Base-by-base conservation (phyloP, 2,113 vertebrate genomes). In the Prionailurus bengalensis region DNA sequence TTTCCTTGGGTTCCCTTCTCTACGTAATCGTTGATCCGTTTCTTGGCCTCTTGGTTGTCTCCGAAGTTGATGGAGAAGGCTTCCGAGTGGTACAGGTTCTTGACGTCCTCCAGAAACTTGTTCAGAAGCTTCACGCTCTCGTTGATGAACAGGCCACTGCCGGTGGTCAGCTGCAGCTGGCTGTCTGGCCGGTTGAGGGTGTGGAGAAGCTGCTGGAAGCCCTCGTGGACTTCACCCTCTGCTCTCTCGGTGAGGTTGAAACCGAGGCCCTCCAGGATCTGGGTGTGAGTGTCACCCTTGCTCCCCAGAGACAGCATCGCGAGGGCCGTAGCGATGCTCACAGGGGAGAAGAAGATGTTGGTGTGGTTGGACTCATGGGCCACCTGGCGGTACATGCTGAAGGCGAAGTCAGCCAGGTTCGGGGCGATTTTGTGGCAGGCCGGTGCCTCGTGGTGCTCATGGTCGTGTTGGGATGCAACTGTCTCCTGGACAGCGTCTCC, bases 391-490 rank as follows among this genome's bases (percentile, higher is more conserved):
- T 99, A 99, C 58, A 99, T 92, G 7, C 97, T 61, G 92, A 99
- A 98, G 25, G 98, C 98, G 63, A 99, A 99, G 88, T 99, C 97
- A 10, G 98, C 98, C 68, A 99, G 99, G 96, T 98, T 99, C 0
- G 91, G 74, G 82, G 84, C 0, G 0, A 87, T 97, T 42, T 91
- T 73, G 33, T 94, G 63, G 21, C 25, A 33, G 36, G 51, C 19
- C 4, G 21, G 9, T 6, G 48, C 45, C 4, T 68, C 33, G 13
- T n/a, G 66, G 2, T 21, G 33, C 1, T 76, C 36, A 0, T 31
- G 25, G 4, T 90, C 15, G 0, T 76, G 66, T 7, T 33, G 11
- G 16, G 66, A 16, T 3, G 55, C 45, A 0, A 42, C n/a, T 8
- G 82, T 91, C 33, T 91, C 94, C 87, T 95, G 95, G 39, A 8